Base-by-base conservation (phyloP, 1,140 invertebrate species). In the Drosophila grimshawi region DNA sequence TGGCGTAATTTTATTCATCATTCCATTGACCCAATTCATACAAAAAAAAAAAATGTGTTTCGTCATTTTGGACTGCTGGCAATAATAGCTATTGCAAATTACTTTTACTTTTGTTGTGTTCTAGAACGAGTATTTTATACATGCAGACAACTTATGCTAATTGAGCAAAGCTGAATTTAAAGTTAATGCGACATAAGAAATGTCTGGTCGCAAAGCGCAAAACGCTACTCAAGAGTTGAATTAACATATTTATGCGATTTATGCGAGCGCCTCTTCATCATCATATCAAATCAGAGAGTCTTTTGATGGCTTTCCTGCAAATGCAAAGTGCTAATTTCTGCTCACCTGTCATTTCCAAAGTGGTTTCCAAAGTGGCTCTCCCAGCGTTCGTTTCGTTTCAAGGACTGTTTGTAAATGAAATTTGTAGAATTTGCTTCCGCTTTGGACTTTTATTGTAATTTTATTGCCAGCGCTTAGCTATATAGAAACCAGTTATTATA, bases 381-480 rank as follows among this genome's bases (percentile, higher is more conserved):
- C 77, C 63, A n/a, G 19, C 70, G 11, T 19, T 51, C 39, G 48
- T 77, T 60, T 32, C 39, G 29, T 51, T 64, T 81, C 83, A 86
- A 86, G 83, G 83, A 86, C 83, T 86, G 83, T 86, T 86, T 88
- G 80, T 83, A 88, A 88, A 86, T 86, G 63, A 86, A 88, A 86
- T 86, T 86, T 80, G 73, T 86, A 52, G 66, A 67, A 71, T 74
- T 77, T 59, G 76, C 80, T 88, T 88, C 85, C 82, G 85, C 79
- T 88, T 86, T 46, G 55, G 51, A 4, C 19, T 35, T 57, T 80
- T 85, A 76, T 85, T 83, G 81, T 83, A 83, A 85, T 73, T 67
- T 74, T 65, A 53, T 73, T 43, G 29, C 59, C 8, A 35, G 49
- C 53, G 8, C 46, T 35, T 67, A n/a, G 45, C 32, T n/a, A 19